These are phyloP conservation scores for Rhinolophus sinicus DNA, from an alignment of 2,113 vertebrate species.

Conservation along the genomic window DNA sequence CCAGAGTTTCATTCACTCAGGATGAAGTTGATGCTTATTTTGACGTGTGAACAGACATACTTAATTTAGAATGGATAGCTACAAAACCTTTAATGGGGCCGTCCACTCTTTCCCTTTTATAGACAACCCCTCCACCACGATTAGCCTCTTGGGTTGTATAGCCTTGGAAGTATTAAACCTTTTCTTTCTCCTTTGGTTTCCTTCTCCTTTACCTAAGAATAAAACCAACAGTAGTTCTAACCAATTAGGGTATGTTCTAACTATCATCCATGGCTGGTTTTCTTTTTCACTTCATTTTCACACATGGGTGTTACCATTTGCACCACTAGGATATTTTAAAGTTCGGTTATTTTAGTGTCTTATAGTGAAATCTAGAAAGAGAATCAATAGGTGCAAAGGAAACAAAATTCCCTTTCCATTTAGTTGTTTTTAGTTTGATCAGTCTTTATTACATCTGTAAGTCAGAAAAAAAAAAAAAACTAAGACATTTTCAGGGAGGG, in stretches of 20 bases:
- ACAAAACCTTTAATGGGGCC: neutral
- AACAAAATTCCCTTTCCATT: neutral
- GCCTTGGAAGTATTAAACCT: neutral
- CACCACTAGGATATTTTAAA: neutral
- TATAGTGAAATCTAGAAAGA: neutral
- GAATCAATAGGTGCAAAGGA: neutral
- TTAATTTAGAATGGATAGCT: neutral
- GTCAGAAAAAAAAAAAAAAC: neutral
- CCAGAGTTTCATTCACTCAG: neutral
- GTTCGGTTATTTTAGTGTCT: neutral
- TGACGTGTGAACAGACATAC: neutral
- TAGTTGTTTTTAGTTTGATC: neutral
- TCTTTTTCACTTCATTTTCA: neutral
- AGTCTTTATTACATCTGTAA: neutral
- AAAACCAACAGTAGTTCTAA: conserved; percentile 38
- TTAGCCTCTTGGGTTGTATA: neutral
- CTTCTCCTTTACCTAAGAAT: conserved; percentile 77
- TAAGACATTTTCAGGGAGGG: neutral
- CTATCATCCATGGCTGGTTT: neutral
- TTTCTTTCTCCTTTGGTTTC: conserved; percentile 59
- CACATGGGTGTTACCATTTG: neutral
- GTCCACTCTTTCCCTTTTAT: neutral
- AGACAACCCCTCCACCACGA: neutral
- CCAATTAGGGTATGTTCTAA: conserved; percentile 7
- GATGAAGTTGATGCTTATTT: neutral